Evolutionary conservation across 2,888 invertebrate genomes (phyloP).

Genomic region (Thecophora atra): DNA sequence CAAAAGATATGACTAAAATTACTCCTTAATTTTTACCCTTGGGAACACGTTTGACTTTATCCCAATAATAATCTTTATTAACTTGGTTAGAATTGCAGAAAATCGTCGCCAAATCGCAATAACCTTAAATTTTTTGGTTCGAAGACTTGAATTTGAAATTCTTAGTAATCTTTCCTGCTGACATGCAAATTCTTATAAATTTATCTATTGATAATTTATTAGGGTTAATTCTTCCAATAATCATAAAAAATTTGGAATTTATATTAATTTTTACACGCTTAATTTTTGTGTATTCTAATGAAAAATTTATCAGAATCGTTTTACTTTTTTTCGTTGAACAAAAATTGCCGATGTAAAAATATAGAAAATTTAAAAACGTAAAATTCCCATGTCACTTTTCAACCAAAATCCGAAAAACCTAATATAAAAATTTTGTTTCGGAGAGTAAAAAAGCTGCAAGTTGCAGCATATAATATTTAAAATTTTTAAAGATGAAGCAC

Average conservation of each 20-base stretch:
- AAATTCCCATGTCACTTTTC: slow-evolving; percentile 33
- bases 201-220: slow-evolving; percentile 14
- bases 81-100: slow-evolving; percentile 3
- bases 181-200: slow-evolving; percentile 25
- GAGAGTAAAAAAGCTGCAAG: too few species aligned
- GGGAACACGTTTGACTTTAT: too few species aligned
- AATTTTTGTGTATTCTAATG: slow-evolving; percentile 31
- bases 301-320: slow-evolving; percentile 23
- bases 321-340: slow-evolving; percentile 36
- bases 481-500: too few species aligned
- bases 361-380: slow-evolving; percentile 40
- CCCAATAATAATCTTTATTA: too few species aligned
- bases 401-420: slow-evolving; percentile 39
- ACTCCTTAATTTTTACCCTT: too few species aligned
- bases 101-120: slow-evolving; percentile 11
- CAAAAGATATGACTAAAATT: too few species aligned
- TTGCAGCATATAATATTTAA: too few species aligned
- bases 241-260: slow-evolving; percentile 28
- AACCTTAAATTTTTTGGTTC: slow-evolving; percentile 6
- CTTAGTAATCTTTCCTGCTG: slow-evolving; percentile 6
- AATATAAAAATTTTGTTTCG: too few species aligned
- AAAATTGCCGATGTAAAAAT: slow-evolving; percentile 37
- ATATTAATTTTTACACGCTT: slow-evolving; percentile 27
- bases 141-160: slow-evolving; percentile 6
- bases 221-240: slow-evolving; percentile 9